Evolutionary conservation across 2,113 vertebrate genomes (phyloP).

Genomic region (Lonchura striata): DNA sequence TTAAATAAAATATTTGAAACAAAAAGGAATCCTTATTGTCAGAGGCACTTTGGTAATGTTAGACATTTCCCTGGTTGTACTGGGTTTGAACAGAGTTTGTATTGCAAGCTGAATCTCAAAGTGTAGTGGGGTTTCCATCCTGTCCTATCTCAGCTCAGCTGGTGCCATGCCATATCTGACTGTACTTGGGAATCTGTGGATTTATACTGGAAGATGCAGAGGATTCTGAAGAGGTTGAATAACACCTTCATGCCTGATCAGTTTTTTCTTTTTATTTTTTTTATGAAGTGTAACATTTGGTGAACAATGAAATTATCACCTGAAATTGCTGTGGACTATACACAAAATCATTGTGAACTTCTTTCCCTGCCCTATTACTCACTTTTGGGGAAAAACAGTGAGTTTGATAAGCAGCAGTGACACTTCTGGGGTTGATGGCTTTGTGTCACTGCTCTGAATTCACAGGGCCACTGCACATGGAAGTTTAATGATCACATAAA

Average conservation of each 20-base stretch:
- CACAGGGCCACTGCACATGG: background rate
- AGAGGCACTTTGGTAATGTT: background rate
- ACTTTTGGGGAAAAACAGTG: background rate
- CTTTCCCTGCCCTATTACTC: background rate
- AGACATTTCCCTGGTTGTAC: background rate
- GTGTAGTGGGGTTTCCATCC: accelerated
- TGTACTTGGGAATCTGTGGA: background rate
- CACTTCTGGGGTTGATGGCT: background rate
- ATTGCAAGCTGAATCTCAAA: background rate
- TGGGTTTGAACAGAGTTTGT: background rate
- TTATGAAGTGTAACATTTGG: background rate
- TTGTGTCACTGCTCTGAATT: constrained; percentile 29
- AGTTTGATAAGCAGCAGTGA: background rate
- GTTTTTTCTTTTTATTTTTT: background rate
- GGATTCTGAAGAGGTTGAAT: background rate
- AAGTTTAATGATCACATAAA: constrained; percentile 50
- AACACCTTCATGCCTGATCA: background rate
- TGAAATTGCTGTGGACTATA: background rate
- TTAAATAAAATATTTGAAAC: background rate
- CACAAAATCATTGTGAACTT: background rate
- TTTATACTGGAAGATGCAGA: background rate
- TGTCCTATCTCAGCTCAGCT: background rate
- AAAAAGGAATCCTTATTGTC: background rate
- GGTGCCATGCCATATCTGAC: background rate
- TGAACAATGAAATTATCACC: background rate